Evolutionary conservation across 2,888 invertebrate species (phyloP).

Genomic region (Scaptomyza cyrtandrae): DNA sequence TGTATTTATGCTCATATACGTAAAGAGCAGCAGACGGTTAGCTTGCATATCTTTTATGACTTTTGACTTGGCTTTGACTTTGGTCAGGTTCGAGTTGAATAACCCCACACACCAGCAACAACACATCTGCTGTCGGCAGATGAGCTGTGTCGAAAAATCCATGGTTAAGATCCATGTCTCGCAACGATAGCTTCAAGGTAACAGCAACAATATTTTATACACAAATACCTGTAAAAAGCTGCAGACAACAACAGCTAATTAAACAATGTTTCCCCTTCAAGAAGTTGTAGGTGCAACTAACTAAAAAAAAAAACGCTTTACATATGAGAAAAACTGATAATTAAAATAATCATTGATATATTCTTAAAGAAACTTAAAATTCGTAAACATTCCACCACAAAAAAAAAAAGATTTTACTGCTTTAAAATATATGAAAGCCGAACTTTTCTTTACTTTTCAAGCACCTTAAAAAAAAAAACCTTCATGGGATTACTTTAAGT

Average conservation of each 20-base stretch:
- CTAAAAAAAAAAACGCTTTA: neutral
- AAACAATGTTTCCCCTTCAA: conserved; percentile 4
- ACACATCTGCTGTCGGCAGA: conserved; percentile 46
- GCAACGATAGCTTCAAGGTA: conserved; percentile 13
- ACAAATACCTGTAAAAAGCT: neutral
- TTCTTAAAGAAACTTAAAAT: neutral
- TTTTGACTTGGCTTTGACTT: conserved; percentile 75
- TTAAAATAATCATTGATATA: neutral
- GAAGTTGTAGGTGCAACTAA: neutral
- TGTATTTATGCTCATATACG: conserved; percentile 50
- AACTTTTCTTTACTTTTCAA: conserved; percentile 14
- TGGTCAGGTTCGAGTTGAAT: conserved; percentile 55
- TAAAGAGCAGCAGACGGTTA: conserved; percentile 28
- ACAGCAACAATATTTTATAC: neutral
- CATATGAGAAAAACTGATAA: neutral
- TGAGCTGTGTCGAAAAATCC: conserved; percentile 42
- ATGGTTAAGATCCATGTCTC: conserved; percentile 44
- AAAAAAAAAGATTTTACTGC: too few relatives aligned
- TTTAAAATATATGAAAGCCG: neutral
- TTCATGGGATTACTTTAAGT: conserved; percentile 41
- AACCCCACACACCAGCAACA: conserved; percentile 36
- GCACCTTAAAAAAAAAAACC: neutral
- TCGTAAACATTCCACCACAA: neutral
- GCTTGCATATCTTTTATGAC: conserved; percentile 78
- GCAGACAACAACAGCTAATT: conserved; percentile 13